Conservation (phyloP, 2,888 invertebrate species). For the Stratiomys singularior region DNA sequence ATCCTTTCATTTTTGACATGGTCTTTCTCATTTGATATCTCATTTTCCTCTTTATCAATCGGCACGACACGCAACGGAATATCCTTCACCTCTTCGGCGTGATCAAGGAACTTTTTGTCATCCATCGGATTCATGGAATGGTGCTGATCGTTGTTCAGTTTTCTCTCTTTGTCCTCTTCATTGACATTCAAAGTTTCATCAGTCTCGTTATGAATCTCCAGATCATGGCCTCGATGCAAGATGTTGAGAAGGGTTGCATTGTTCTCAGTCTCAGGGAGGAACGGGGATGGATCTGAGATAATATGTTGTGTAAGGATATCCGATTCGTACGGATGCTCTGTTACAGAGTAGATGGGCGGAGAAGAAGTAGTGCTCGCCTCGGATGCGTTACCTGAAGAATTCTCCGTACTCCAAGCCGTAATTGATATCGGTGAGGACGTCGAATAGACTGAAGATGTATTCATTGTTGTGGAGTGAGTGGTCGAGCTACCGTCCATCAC, state of each 20-base stretch:
- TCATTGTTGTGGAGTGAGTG: constrained; percentile 37
- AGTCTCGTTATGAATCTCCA: constrained; percentile 61
- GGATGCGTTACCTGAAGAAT: constrained; percentile 18
- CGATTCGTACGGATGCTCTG: constrained; percentile 49
- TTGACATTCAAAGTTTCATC: constrained; percentile 38
- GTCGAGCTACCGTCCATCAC: constrained; percentile 52
- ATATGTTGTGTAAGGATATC: constrained; percentile 44
- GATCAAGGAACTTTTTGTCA: constrained; percentile 46
- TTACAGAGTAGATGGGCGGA: constrained; percentile 49
- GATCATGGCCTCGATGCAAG: constrained; percentile 69
- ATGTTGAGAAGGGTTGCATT: constrained; percentile 71
- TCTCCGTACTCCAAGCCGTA: constrained; percentile 46
- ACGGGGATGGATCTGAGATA: constrained; percentile 63
- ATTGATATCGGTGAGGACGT: constrained; percentile 51
- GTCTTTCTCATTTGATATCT: constrained; percentile 31
- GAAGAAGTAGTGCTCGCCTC: neutral
- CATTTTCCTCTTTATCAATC: constrained; percentile 46
- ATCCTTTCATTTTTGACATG: neutral
- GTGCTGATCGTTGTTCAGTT: constrained; percentile 49
- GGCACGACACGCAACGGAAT: constrained; percentile 50
- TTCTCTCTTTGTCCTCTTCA: constrained; percentile 45
- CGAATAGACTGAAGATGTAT: constrained; percentile 51
- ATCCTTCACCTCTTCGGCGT: constrained; percentile 45
- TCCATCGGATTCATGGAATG: constrained; percentile 51
- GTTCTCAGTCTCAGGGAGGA: constrained; percentile 73